Conservation (phyloP, 2,113 vertebrate genomes). For the Passer domesticus region DNA sequence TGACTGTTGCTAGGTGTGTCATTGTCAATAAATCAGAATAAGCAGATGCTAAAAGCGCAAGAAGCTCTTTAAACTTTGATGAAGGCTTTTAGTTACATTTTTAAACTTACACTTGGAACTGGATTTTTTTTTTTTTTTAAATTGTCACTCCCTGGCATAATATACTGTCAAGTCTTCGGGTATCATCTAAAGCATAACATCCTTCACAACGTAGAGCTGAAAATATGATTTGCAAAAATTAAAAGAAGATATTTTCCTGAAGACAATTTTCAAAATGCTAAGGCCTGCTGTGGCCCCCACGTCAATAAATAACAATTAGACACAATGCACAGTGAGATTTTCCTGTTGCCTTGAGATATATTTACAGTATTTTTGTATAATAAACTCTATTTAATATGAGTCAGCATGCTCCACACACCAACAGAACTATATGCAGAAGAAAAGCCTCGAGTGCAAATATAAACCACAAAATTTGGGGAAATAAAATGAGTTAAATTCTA, state of each 20-base stretch:
- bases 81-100: slow-evolving; percentile 89
- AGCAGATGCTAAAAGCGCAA: slow-evolving; percentile 82
- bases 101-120: slow-evolving; percentile 82
- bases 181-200: slow-evolving; percentile 39
- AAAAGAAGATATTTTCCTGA: slow-evolving; percentile 20
- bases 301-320: slow-evolving; percentile 38
- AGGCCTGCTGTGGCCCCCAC: not conserved
- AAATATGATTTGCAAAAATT: slow-evolving; percentile 45
- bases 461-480: not conserved
- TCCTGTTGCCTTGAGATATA: not conserved
- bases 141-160: slow-evolving; percentile 75
- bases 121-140: slow-evolving; percentile 59
- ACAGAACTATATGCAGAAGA: not conserved
- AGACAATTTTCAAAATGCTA: not conserved
- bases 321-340: not conserved
- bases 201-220: slow-evolving; percentile 44
- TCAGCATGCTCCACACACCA: not conserved
- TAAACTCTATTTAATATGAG: not conserved
- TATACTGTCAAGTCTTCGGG: slow-evolving; percentile 68
- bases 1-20: slow-evolving; percentile 81
- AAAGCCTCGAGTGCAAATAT: not conserved
- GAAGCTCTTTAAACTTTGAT: slow-evolving; percentile 88
- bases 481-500: not conserved
- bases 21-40: slow-evolving; percentile 85
- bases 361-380: slow-evolving; percentile 3